Percentiles rank a stretch among this genome's conserved stretches.
phyloP scores from a whole-genome alignment of 1,140 invertebrate species.

The Drosophila insularis region DNA sequence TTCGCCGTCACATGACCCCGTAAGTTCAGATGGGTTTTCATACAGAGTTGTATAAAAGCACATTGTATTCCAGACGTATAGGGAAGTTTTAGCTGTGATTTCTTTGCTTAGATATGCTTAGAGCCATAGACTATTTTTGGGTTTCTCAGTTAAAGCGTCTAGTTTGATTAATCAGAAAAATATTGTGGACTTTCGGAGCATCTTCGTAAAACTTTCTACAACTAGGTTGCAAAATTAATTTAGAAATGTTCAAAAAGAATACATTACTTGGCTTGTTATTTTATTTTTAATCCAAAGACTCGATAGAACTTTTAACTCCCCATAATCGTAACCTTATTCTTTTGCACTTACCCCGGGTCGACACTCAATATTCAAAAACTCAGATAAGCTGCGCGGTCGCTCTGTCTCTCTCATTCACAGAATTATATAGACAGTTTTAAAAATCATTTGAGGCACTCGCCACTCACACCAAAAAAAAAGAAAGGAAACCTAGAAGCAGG shows the following conservation, averaged over 20 bases:
- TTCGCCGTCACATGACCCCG: too few relatives aligned
- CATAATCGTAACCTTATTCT: background rate
- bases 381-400: constrained; percentile 43
- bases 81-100: too few relatives aligned
- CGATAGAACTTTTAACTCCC: background rate
- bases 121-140: too few relatives aligned
- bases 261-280: background rate
- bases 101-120: too few relatives aligned
- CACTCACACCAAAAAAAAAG: constrained; percentile 34
- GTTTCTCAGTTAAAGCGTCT: too few relatives aligned
- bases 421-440: constrained; percentile 45
- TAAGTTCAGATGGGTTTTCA: too few relatives aligned
- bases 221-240: too few relatives aligned
- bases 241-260: background rate
- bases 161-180: too few relatives aligned
- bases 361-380: constrained; percentile 57
- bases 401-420: background rate
- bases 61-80: too few relatives aligned
- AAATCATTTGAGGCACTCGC: constrained; percentile 66
- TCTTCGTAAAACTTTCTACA: too few relatives aligned
- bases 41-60: too few relatives aligned
- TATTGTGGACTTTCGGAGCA: too few relatives aligned
- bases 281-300: background rate
- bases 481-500: background rate
- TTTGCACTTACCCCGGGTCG: constrained; percentile 20